Evolutionary conservation across 2,797 vertebrate genomes (phyloP).

Genomic region (Fratercula arctica): DNA sequence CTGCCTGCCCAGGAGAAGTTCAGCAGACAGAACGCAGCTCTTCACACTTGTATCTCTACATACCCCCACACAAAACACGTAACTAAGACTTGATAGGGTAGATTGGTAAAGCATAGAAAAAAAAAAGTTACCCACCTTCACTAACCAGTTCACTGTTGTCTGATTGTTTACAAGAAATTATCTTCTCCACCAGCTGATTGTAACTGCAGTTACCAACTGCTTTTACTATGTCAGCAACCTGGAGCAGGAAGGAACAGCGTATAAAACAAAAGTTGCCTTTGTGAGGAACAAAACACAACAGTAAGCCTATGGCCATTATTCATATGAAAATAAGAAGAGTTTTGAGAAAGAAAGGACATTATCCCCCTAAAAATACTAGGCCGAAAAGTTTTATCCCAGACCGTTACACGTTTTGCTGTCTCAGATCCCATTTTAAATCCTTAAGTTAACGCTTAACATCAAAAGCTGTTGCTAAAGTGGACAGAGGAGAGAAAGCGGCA

Average conservation of each 20-base stretch:
- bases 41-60: neutral
- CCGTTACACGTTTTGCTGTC: neutral
- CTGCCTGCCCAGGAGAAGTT: neutral
- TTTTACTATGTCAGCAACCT: slow-evolving; percentile 95
- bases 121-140: slow-evolving; percentile 85
- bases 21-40: neutral
- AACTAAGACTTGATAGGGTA: neutral
- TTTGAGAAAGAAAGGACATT: neutral
- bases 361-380: neutral
- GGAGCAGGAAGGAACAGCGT: slow-evolving; percentile 52
- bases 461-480: neutral
- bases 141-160: slow-evolving; percentile 94
- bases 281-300: slow-evolving; percentile 31
- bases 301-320: neutral
- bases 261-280: slow-evolving; percentile 7
- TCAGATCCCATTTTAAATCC: neutral
- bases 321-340: neutral
- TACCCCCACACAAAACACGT: neutral
- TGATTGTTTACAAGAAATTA: slow-evolving; percentile 97
- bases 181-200: slow-evolving; percentile 99
- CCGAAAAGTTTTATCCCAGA: neutral
- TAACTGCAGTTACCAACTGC: slow-evolving; percentile 99
- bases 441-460: neutral
- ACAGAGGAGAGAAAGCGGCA: neutral
- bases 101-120: neutral